These are phyloP conservation scores for Helicoverpa zea DNA, from an alignment of 1,140 invertebrate species.

Conservation along the genomic window DNA sequence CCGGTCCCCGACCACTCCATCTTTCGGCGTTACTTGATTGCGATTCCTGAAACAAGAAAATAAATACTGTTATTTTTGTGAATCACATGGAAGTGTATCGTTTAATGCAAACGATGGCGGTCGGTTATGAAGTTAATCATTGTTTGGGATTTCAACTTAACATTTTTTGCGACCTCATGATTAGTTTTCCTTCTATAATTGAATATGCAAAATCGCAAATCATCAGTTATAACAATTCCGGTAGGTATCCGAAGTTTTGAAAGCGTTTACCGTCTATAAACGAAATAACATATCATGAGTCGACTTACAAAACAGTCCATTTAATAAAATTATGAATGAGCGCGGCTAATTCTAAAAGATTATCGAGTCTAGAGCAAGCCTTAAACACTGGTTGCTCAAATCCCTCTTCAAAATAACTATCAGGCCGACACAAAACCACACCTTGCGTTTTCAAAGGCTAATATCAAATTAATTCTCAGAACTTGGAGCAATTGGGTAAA, in stretches of 20 bases:
- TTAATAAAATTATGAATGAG: constrained; percentile 62
- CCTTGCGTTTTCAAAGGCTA: constrained; percentile 86
- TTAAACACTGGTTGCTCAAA: constrained; percentile 78
- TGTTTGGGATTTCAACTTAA: background rate
- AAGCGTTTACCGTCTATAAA: constrained; percentile 45
- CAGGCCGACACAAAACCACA: constrained; percentile 79
- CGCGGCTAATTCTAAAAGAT: constrained; percentile 71
- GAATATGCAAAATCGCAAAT: constrained; percentile 54
- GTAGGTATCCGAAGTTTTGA: constrained; percentile 20
- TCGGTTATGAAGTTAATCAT: background rate
- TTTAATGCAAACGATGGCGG: background rate
- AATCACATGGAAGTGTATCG: background rate
- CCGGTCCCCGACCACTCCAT: constrained; percentile 79
- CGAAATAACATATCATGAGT: constrained; percentile 48
- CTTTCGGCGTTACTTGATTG: constrained; percentile 79
- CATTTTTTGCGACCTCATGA: constrained; percentile 21
- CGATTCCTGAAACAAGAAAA: constrained; percentile 81
- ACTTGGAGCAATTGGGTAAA: constrained; percentile 85
- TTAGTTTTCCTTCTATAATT: constrained; percentile 45
- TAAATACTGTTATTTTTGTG: constrained; percentile 41
- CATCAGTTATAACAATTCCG: constrained; percentile 52
- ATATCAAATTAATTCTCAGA: constrained; percentile 86
- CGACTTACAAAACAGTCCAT: constrained; percentile 43
- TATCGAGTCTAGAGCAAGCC: constrained; percentile 71
- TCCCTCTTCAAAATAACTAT: constrained; percentile 80